A percentile compares a stretch with the other conserved stretches of the same genome.
Evolutionary conservation across 1,140 invertebrate genomes (phyloP).

Genomic region (Rhynchophorus ferrugineus): DNA sequence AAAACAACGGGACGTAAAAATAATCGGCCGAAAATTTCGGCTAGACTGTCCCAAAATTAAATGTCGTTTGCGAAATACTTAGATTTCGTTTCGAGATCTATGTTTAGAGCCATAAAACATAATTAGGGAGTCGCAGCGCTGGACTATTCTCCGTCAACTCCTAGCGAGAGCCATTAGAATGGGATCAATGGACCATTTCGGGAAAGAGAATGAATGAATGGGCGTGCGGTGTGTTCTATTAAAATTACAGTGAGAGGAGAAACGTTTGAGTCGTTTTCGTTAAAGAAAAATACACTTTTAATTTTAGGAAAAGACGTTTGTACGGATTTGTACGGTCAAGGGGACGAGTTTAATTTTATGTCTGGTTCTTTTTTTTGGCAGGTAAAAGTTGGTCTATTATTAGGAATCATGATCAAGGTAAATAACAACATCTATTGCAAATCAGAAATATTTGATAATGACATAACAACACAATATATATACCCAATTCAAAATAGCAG

Average conservation of each 20-base stretch:
- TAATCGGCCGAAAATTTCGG: constrained; percentile 1
- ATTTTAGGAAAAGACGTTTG: neutral
- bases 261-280: neutral
- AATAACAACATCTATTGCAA: too few relatives aligned
- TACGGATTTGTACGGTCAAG: neutral
- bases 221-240: neutral
- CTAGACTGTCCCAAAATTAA: constrained; percentile 5
- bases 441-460: too few relatives aligned
- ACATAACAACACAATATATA: too few relatives aligned
- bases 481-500: too few relatives aligned
- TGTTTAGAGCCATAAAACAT: neutral
- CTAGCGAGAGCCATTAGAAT: constrained; percentile 2
- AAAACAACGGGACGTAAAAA: neutral
- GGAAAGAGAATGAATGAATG: neutral
- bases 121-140: too few relatives aligned
- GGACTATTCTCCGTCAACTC: too few relatives aligned
- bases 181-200: neutral
- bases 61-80: constrained; percentile 8
- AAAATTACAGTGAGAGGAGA: constrained; percentile 1
- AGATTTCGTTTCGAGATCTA: neutral
- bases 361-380: neutral
- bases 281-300: constrained; percentile 5
- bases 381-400: too few relatives aligned
- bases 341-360: neutral
- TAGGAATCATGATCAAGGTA: too few relatives aligned